phyloP scores from a whole-genome alignment of 2,888 invertebrate species.

The Nebria brevicollis region DNA sequence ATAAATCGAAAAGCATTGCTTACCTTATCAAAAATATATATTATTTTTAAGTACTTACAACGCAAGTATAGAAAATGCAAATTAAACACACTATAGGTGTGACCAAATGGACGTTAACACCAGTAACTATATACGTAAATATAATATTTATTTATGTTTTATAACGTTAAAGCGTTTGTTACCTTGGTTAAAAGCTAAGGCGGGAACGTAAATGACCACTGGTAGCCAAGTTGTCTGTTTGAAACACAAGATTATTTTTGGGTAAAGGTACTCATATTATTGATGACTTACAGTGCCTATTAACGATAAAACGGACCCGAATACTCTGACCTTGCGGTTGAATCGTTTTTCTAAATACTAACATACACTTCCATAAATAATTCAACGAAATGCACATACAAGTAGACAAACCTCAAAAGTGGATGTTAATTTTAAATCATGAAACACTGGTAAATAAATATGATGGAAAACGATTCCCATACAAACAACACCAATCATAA shows the following conservation, averaged over 20 bases:
- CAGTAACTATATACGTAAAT: slow-evolving; percentile 74
- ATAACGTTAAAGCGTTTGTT: slow-evolving; percentile 48
- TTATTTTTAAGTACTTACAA: slow-evolving; percentile 67
- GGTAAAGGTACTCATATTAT: slow-evolving; percentile 3
- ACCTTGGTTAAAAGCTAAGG: slow-evolving; percentile 85
- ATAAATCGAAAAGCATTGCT: slow-evolving; percentile 25
- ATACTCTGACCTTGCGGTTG: slow-evolving; percentile 73
- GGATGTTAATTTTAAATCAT: slow-evolving; percentile 77
- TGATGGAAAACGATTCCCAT: slow-evolving; percentile 75
- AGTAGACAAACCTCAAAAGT: slow-evolving; percentile 76
- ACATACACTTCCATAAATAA: slow-evolving; percentile 54
- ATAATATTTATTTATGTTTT: too few species aligned
- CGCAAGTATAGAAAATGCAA: slow-evolving; percentile 87
- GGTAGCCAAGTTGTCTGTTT: slow-evolving; percentile 79
- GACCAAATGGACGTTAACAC: slow-evolving; percentile 81
- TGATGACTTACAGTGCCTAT: slow-evolving; percentile 72
- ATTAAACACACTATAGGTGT: slow-evolving; percentile 85
- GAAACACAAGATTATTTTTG: slow-evolving; percentile 51
- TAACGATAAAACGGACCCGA: slow-evolving; percentile 76
- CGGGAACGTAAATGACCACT: slow-evolving; percentile 81
- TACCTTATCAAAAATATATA: background rate
- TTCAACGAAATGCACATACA: background rate
- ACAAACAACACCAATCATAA: slow-evolving; percentile 70
- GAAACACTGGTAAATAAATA: slow-evolving; percentile 79
- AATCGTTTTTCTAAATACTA: slow-evolving; percentile 79